Evolutionary conservation across 1,140 invertebrate genomes (phyloP).

Genomic region (Cheumatopsyche charites): DNA sequence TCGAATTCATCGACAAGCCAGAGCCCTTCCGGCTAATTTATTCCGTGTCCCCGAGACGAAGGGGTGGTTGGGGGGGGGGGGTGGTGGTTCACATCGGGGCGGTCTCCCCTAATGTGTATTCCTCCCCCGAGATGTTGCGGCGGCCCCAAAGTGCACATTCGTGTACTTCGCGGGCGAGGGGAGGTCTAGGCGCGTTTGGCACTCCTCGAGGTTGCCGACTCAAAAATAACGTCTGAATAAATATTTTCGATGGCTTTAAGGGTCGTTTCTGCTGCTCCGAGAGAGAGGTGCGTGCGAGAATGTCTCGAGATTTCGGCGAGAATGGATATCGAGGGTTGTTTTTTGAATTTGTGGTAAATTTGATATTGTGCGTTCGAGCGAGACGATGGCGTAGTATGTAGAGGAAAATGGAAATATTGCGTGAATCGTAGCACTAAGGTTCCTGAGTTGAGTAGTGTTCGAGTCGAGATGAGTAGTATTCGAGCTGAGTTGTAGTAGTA

Average conservation of each 20-base stretch:
- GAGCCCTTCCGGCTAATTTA: slow-evolving; percentile 22
- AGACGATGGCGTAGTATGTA: too few relatives aligned
- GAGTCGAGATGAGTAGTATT: too few relatives aligned
- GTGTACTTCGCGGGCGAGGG: slow-evolving; percentile 31
- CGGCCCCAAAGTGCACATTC: slow-evolving; percentile 46
- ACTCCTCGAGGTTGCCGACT: slow-evolving; percentile 15
- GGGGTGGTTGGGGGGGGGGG: slow-evolving; percentile 18
- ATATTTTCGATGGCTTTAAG: slow-evolving; percentile 13
- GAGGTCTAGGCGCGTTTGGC: background rate
- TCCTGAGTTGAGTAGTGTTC: too few relatives aligned
- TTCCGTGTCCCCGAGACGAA: slow-evolving; percentile 21
- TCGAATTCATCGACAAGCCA: slow-evolving; percentile 6
- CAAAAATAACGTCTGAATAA: slow-evolving; percentile 27
- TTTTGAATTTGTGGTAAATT: too few relatives aligned
- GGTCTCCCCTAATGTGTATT: slow-evolving; percentile 33
- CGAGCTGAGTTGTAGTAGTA: too few relatives aligned
- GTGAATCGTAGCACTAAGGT: too few relatives aligned
- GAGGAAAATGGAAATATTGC: too few relatives aligned
- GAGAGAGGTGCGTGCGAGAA: too few relatives aligned
- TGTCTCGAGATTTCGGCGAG: too few relatives aligned
- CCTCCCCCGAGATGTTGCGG: slow-evolving; percentile 42
- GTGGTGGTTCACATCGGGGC: background rate
- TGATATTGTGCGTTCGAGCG: too few relatives aligned
- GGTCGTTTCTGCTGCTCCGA: background rate
- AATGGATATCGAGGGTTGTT: background rate